Percentiles rank a stretch among this genome's conserved stretches.
These are phyloP conservation scores for Drosophila lini DNA, from an alignment of 1,140 invertebrate species.

Conservation along the genomic window DNA sequence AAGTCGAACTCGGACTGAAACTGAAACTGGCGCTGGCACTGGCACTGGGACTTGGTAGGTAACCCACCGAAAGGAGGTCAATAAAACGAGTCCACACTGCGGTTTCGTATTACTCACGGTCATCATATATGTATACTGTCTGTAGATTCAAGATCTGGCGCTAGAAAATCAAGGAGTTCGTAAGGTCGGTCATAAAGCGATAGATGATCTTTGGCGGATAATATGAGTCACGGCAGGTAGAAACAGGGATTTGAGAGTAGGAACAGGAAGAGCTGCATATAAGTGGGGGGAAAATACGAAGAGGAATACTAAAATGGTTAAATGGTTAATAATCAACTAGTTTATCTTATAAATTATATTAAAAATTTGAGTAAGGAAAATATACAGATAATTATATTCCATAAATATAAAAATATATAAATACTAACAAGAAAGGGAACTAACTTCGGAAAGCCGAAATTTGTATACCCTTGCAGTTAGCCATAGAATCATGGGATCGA, in stretches of 20 bases:
- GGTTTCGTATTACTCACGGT: slow-evolving; percentile 22
- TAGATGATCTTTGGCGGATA: slow-evolving; percentile 20
- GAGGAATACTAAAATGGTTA: neutral
- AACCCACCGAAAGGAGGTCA: slow-evolving; percentile 47
- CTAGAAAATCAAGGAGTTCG: slow-evolving; percentile 32
- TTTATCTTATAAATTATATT: too few relatives aligned
- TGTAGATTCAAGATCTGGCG: slow-evolving; percentile 20
- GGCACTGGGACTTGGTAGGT: slow-evolving; percentile 4
- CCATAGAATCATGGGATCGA: too few relatives aligned
- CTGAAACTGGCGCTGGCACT: neutral
- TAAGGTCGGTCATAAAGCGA: slow-evolving; percentile 23
- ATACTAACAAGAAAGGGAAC: too few relatives aligned
- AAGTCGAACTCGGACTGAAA: slow-evolving; percentile 10
- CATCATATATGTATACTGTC: slow-evolving; percentile 9
- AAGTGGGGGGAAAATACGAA: neutral
- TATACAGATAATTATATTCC: too few relatives aligned
- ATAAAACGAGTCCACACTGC: slow-evolving; percentile 49
- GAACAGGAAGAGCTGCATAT: neutral
- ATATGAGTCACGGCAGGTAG: slow-evolving; percentile 30
- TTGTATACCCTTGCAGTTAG: too few relatives aligned
- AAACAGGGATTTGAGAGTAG: neutral
- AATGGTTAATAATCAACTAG: neutral
- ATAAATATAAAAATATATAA: too few relatives aligned
- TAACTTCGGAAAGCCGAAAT: too few relatives aligned
- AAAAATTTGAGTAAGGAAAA: too few relatives aligned